Evolutionary conservation across 1,140 invertebrate genomes (phyloP), one percentile per base, ranked within the genome.

Genomic region (Camponotus floridanus): DNA sequence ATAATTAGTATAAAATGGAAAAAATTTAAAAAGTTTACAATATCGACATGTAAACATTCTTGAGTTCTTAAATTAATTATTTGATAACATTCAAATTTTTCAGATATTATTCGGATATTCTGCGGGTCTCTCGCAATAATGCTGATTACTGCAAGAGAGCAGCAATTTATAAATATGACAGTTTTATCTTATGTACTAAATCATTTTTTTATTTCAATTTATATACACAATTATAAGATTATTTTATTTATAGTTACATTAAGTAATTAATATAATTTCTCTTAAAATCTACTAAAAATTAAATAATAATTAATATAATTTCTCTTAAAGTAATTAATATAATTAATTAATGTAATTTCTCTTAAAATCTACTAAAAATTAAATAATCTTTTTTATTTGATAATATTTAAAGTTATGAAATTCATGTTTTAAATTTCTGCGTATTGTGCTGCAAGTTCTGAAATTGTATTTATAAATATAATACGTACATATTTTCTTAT

Each of bases 381-480:
- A 68, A 26, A 26, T 48, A 4, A 48, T 33, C 18, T 70, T 45
- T 48, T 31, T 15, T 1, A 48, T 48, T 31, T 15, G 1, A 48
- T n/a, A 26, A 61, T 6, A 6, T 21, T 6, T 4, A 9, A 68
- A 2, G n/a, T 45, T 21, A 4, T 7, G 0, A 2, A 3, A 67
- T 67, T 67, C 48, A 26, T 36, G 15, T 51, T 5, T 21, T 18
- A 15, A 8, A 9, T 51, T 71, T 8, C 33, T 15, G 2, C 1
- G 0, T 26, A 26, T 68, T 73, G 42, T 0, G 3, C 13, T n/a
- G 9, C 2, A n/a, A 74, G 11, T 33, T 21, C 31, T 11, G 11
- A 76, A 76, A 74, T 74, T 57, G 45, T 61, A 21, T 76, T 61
- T 76, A 6, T n/a, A 62, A 61, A 76, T 76, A 42, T 0, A 11